Evolutionary conservation across 1,140 invertebrate genomes (phyloP), one percentile per base, ranked within the genome.

Genomic region (Euwallacea fornicatus): DNA sequence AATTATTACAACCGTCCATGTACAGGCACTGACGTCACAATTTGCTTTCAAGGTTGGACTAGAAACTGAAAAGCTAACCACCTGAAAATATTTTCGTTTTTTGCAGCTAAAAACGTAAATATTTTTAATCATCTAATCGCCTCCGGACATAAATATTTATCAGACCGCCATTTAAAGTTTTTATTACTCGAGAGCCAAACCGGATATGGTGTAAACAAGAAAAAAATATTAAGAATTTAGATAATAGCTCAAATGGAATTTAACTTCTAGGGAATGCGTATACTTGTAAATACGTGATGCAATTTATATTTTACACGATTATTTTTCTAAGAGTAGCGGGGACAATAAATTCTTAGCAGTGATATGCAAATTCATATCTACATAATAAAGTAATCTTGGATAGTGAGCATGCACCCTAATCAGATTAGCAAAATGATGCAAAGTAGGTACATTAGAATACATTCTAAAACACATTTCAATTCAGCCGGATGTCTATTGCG

Each of bases 121-220:
- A 42, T 62, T 46, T 46, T 62, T 43, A 41, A 15, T 10, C 10
- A 56, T 56, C 16, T n/a, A 7, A 33, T 56, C 16, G 16, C 8
- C 10, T n/a, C 54, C 54, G 11, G 16, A 56, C 54, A 56, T 56
- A 56, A 56, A 56, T 56, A 56, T 56, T 56, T 56, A 56, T n/a
- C 54, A 56, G 46, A 50, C 46, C 13, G 2, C 54, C 16, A 15
- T 56, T 8, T 56, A 13, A 56, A 56, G 11, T 56, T 56, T 3
- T 56, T 56, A 50, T 50, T 50, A 21, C 16, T 56, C 21, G 21
- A n/a, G 54, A 13, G 54, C 54, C 60, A 62, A 62, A 62, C 11
- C 60, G 60, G 33, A n/a, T 43, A 41, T 43, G 11, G 60, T 62
- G n/a, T 62, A 62, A 46, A 46, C 42, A 62, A 43, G 15, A 46